Evolutionary conservation across 2,113 vertebrate genomes (phyloP).

Genomic region (Burhinus bistriatus): DNA sequence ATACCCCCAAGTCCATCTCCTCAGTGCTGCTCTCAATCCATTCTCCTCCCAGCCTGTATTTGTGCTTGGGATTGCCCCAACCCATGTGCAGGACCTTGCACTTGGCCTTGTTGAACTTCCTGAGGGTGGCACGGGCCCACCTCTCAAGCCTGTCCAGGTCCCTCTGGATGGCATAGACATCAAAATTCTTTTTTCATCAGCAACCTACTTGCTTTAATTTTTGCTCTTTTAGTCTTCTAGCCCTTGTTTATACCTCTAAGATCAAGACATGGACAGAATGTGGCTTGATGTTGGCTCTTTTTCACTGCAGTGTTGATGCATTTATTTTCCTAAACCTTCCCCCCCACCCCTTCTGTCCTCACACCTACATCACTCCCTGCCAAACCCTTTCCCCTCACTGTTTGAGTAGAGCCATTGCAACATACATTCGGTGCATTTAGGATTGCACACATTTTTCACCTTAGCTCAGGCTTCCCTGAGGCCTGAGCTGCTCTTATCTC

Average conservation of each 20-base stretch:
- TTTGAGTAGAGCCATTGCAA: background rate
- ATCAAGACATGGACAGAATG: background rate
- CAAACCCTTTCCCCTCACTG: background rate
- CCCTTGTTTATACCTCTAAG: background rate
- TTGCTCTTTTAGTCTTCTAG: background rate
- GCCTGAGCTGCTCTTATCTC: background rate
- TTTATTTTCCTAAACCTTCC: background rate
- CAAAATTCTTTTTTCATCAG: background rate
- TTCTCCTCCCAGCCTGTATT: too few relatives aligned
- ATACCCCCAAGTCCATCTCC: too few relatives aligned
- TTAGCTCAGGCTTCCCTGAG: background rate
- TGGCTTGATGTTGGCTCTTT: background rate
- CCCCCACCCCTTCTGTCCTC: background rate
- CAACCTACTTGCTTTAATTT: background rate
- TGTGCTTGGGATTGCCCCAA: too few relatives aligned
- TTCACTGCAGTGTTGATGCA: background rate
- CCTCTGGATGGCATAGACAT: background rate
- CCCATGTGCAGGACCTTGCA: too few relatives aligned
- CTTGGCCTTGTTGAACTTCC: too few relatives aligned
- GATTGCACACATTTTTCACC: background rate
- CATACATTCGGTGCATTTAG: background rate
- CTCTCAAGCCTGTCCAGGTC: too few relatives aligned
- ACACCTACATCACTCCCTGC: background rate
- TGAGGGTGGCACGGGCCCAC: too few relatives aligned
- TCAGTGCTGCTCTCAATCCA: too few relatives aligned